Conservation (phyloP, 2,888 invertebrate species). For the Tenthredo notha region DNA sequence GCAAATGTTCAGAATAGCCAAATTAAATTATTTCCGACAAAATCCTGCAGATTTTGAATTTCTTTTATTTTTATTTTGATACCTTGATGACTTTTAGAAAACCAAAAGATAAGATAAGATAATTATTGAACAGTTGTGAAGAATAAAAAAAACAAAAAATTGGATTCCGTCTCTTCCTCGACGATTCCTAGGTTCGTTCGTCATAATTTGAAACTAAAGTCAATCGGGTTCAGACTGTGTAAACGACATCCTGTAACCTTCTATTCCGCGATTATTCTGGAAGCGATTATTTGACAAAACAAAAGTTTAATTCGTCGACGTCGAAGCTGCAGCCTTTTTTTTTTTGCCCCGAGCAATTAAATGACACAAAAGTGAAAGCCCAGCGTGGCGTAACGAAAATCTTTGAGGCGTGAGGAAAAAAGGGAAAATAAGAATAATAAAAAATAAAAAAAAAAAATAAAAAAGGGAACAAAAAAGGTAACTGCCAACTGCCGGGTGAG, state of each 20-base stretch:
- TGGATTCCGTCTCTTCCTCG: neutral
- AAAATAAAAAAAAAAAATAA: neutral
- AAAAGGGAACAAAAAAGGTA: neutral
- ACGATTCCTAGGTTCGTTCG: neutral
- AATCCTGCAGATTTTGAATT: neutral
- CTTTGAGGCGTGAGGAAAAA: neutral
- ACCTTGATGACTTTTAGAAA: neutral
- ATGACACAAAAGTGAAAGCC: neutral
- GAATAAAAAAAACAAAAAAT: no score
- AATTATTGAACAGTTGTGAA: neutral
- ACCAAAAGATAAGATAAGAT: neutral
- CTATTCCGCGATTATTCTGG: neutral
- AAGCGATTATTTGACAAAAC: neutral
- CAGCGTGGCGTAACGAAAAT: neutral
- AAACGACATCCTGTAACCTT: neutral
- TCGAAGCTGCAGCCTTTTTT: neutral
- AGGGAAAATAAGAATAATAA: neutral
- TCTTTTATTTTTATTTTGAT: neutral
- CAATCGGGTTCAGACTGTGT: neutral
- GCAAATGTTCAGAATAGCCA: neutral
- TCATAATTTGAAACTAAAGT: neutral
- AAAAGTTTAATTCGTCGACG: neutral
- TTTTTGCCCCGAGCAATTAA: constrained; percentile 12
- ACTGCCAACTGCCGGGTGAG: neutral
- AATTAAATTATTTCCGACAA: neutral